These are phyloP conservation scores for Polydrusus cervinus DNA, from an alignment of 2,888 invertebrate genomes.

Conservation along the genomic window DNA sequence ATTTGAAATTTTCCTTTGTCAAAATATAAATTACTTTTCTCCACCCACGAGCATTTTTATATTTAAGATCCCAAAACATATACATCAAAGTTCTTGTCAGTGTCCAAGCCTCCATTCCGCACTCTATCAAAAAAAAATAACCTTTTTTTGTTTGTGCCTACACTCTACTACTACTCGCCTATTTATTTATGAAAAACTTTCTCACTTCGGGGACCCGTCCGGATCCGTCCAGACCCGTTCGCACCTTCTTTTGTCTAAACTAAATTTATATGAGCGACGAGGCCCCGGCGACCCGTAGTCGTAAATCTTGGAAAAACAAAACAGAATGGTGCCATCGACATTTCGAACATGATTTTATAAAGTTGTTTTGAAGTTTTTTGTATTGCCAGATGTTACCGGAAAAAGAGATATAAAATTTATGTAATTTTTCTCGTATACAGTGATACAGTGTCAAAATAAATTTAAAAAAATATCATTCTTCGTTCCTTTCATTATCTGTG, in stretches of 20 bases:
- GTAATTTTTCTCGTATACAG: neutral
- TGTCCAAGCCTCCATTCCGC: conserved; percentile 5
- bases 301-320: conserved; percentile 47
- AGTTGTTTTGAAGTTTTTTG: conserved; percentile 44
- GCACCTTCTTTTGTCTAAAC: conserved; percentile 47
- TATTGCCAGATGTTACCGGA: conserved; percentile 32
- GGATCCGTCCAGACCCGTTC: conserved; percentile 27
- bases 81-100: conserved; percentile 21
- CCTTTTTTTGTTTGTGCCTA: conserved; percentile 5
- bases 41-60: neutral
- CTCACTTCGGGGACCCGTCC: conserved; percentile 29
- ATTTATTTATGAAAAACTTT: conserved; percentile 43
- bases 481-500: too few relatives aligned
- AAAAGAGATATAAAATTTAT: conserved; percentile 3
- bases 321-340: conserved; percentile 41
- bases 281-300: conserved; percentile 40
- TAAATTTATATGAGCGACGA: conserved; percentile 44
- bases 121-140: conserved; percentile 24
- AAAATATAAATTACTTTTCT: neutral
- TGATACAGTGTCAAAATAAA: too few relatives aligned
- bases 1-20: neutral
- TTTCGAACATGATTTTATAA: conserved; percentile 49
- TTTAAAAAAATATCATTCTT: too few relatives aligned
- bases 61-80: conserved; percentile 14
- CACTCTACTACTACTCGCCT: conserved; percentile 18